phyloP scores from a whole-genome alignment of 2,888 invertebrate species.

The Labia minor region DNA sequence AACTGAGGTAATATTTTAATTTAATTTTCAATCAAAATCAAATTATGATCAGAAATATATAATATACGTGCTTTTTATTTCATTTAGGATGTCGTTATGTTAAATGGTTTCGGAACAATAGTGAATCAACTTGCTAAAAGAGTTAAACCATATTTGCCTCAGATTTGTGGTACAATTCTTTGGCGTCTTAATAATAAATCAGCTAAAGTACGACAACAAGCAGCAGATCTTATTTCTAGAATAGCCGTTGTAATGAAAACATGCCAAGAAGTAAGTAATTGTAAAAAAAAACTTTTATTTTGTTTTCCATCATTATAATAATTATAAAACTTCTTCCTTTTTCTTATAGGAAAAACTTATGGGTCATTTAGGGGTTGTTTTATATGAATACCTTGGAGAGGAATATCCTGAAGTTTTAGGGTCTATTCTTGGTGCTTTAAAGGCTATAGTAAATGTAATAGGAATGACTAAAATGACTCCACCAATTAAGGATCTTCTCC shows the following conservation, averaged over 20 bases:
- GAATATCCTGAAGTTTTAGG: conserved; percentile 99
- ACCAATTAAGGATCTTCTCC: conserved; percentile 95
- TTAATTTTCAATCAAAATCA: not conserved
- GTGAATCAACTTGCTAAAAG: conserved; percentile 95
- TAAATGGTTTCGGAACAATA: conserved; percentile 98
- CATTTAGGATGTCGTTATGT: conserved; percentile 93
- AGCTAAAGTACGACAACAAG: conserved; percentile 97
- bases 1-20: conserved; percentile 58
- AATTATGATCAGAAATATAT: conserved; percentile 15
- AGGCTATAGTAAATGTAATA: conserved; percentile 98
- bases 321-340: conserved; percentile 15
- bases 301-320: not conserved
- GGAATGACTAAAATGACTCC: conserved; percentile 99
- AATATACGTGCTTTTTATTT: too few species aligned
- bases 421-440: conserved; percentile 95
- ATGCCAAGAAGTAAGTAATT: conserved; percentile 74
- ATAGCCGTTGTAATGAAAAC: conserved; percentile 99
- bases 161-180: conserved; percentile 98
- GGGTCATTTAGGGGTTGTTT: conserved; percentile 97
- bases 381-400: conserved; percentile 98
- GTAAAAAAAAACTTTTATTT: not conserved
- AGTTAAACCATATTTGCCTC: conserved; percentile 96
- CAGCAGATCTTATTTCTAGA: conserved; percentile 95
- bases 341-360: conserved; percentile 78
- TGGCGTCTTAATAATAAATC: conserved; percentile 99